Conservation (phyloP, 2,113 vertebrate genomes). For the Phylloscopus trochilus region DNA sequence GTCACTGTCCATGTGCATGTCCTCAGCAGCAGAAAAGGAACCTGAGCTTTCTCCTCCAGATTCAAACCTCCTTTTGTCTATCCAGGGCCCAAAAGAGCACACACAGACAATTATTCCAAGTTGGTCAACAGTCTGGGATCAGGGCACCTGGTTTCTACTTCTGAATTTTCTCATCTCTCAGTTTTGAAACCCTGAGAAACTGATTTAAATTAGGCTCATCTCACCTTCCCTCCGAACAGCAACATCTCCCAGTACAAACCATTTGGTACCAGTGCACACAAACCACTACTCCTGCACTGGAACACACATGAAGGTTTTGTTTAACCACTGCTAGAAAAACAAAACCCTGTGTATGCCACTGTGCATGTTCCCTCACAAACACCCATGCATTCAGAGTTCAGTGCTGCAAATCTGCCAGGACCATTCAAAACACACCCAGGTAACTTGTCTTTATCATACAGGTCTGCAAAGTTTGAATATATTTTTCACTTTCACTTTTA, state of each 20-base stretch:
- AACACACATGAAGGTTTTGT: not conserved
- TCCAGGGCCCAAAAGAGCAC: not conserved
- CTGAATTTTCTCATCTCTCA: not conserved
- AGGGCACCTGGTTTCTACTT: not conserved
- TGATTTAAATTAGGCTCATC: not conserved
- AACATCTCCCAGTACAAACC: not conserved
- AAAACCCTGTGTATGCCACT: not conserved
- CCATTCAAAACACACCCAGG: not conserved
- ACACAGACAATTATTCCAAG: too few relatives aligned
- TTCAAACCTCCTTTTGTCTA: not conserved
- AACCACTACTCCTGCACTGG: not conserved
- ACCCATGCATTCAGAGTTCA: not conserved
- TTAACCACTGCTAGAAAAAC: not conserved
- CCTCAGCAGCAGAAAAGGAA: not conserved
- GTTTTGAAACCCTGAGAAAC: not conserved
- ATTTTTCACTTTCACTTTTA: not conserved
- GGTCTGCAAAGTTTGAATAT: not conserved
- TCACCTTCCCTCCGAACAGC: not conserved
- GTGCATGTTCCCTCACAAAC: not conserved
- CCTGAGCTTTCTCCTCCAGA: not conserved
- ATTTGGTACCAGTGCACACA: not conserved
- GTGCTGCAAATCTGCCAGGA: not conserved
- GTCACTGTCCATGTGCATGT: accelerated
- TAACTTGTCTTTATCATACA: not conserved
- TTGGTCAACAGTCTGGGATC: too few relatives aligned